Base-by-base conservation (phyloP, 2,888 invertebrate genomes). In the Cordilura impudica region DNA sequence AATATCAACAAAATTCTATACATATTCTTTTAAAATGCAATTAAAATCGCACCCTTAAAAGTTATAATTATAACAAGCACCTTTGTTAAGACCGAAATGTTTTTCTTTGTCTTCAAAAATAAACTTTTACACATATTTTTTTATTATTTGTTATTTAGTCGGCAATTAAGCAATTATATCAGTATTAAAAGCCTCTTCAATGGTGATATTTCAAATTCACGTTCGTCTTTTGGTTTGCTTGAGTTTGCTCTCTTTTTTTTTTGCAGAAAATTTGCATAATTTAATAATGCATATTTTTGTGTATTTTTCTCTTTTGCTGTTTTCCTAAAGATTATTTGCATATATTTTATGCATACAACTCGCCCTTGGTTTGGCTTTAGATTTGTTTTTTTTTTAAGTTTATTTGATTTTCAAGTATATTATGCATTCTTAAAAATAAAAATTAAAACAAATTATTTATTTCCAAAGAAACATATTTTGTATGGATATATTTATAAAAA, bases 281-380 rank as follows among this genome's bases (percentile, higher is more conserved):
- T 78, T 78, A 78, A 78, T 74, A 78, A 78, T 78, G 78, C 70
- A 78, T 60, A 60, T 69, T 61, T 78, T 51, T 56, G 35, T 70
- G 19, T 39, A 18, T 18, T 19, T 49, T 63, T 35, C 12, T 14
- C 6, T 66, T 31, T 31, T 53, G 12, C n/a, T 65, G 29, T 35
- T n/a, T n/a, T n/a, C n/a, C n/a, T 51, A 23, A 19, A 53, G 51
- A 14, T 10, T 31, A 63, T 63, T 63, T 63, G 63, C 63, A 63
- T 63, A 45, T 18, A 49, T 29, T 49, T 63, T 63, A 63, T 63
- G 63, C 49, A 63, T 63, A 63, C 39, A 31, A 39, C 12, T 39
- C 35, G n/a, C n/a, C 12, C n/a, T 39, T n/a, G n/a, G n/a, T 39
- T 4, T 39, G 12, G n/a, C n/a, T 39, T n/a, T n/a, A 39, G n/a